Conservation (phyloP, 2,888 invertebrate species). For the Drosophila paracracens region DNA sequence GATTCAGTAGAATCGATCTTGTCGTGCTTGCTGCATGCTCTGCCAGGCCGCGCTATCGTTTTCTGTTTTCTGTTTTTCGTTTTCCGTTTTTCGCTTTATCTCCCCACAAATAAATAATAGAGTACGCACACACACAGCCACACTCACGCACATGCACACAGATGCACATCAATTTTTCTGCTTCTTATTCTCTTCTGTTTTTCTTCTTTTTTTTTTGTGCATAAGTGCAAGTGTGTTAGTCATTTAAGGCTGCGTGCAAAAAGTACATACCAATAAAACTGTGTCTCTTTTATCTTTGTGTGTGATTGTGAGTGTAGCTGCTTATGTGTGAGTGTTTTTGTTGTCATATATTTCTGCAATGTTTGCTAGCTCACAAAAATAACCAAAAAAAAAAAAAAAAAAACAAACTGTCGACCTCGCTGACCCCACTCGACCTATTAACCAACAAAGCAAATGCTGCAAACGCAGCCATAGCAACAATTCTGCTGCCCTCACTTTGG, state of each 20-base stretch:
- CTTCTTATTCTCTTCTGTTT: background rate
- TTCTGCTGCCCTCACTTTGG: slow-evolving; percentile 24
- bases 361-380: background rate
- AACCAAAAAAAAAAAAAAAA: background rate
- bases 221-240: slow-evolving; percentile 28
- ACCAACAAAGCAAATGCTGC: slow-evolving; percentile 2
- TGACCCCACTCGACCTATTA: slow-evolving; percentile 20
- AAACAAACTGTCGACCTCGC: slow-evolving; percentile 2
- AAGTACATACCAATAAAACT: slow-evolving; percentile 1
- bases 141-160: background rate
- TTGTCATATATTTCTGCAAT: slow-evolving; percentile 16
- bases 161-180: slow-evolving; percentile 3
- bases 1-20: slow-evolving; percentile 84
- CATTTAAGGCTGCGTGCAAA: slow-evolving; percentile 11
- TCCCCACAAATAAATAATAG: background rate
- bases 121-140: slow-evolving; percentile 7
- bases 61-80: slow-evolving; percentile 4
- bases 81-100: slow-evolving; percentile 10
- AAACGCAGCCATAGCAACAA: slow-evolving; percentile 11
- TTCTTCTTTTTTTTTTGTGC: background rate
- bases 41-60: slow-evolving; percentile 51
- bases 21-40: slow-evolving; percentile 82
- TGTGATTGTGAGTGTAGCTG: background rate
- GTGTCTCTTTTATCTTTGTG: slow-evolving; percentile 4
- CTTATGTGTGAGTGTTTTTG: slow-evolving; percentile 12